Evolutionary conservation across 2,113 vertebrate genomes (phyloP).

Genomic region (Sceloporus tristichus): DNA sequence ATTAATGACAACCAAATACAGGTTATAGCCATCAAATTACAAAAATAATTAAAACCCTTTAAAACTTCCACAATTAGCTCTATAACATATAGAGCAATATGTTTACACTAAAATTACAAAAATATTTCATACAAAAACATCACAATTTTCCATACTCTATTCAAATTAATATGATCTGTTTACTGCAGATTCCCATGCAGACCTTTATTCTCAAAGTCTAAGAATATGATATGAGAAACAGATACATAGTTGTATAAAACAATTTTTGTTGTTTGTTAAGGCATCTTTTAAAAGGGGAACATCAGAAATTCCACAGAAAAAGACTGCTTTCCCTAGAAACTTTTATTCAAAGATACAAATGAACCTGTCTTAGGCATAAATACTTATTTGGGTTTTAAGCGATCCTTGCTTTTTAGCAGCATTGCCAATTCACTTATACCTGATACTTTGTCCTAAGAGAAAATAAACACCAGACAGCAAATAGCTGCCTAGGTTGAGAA

Average conservation of each 20-base stretch:
- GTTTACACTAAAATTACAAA: no score
- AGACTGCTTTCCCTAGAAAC: no score
- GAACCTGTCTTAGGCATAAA: background rate
- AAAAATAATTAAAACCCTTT: no score
- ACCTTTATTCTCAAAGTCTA: no score
- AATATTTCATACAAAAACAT: no score
- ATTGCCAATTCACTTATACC: background rate
- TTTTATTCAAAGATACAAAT: background rate
- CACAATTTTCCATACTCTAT: no score
- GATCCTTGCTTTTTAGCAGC: background rate
- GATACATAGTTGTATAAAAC: background rate
- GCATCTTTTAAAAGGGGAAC: background rate
- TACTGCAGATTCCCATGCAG: no score
- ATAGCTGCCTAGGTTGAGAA: background rate
- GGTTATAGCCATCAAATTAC: no score
- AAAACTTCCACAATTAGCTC: no score
- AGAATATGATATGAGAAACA: background rate
- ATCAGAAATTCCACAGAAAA: background rate
- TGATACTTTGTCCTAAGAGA: background rate
- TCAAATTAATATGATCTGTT: no score
- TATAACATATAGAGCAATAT: no score
- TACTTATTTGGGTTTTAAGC: background rate
- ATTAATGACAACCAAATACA: no score
- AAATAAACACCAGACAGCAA: background rate
- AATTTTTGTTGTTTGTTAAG: background rate